phyloP scores from a whole-genome alignment of 2,113 vertebrate genomes.

The Podocnemis expansa region DNA sequence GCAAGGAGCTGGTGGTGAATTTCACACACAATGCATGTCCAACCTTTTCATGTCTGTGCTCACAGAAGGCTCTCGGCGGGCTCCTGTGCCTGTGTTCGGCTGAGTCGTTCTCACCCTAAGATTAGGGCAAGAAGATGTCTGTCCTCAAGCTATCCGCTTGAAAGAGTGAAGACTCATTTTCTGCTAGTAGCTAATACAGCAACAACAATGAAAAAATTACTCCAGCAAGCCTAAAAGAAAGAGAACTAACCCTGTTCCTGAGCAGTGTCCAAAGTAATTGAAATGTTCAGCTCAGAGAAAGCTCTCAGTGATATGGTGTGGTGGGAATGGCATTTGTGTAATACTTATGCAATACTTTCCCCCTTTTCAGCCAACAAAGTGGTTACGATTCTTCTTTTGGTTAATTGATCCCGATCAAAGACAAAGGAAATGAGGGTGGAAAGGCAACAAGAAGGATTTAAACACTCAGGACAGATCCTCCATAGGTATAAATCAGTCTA shows the following conservation, averaged over 20 bases:
- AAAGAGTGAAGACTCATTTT: neutral
- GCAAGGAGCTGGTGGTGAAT: neutral
- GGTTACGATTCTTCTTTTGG: neutral
- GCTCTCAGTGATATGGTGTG: neutral
- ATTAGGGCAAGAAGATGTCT: neutral
- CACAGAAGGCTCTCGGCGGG: too few relatives aligned
- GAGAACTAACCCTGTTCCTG: neutral
- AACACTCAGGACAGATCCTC: neutral
- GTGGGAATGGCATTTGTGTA: neutral
- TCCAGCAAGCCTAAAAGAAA: neutral
- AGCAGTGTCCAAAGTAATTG: neutral
- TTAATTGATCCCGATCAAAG: neutral
- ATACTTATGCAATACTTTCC: neutral
- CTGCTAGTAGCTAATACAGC: neutral
- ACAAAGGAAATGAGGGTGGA: neutral
- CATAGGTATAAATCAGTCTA: neutral
- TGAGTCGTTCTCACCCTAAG: neutral
- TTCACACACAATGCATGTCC: neutral
- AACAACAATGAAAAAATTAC: neutral
- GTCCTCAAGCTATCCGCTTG: neutral
- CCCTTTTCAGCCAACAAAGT: neutral
- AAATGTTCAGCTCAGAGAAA: neutral
- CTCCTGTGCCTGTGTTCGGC: neutral
- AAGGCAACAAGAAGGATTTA: neutral
- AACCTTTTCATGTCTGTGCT: neutral